A percentile compares a stretch with the other conserved stretches of the same genome.
These are phyloP conservation scores for Karalla daura DNA, from an alignment of 2,797 vertebrate genomes.

Conservation along the genomic window DNA sequence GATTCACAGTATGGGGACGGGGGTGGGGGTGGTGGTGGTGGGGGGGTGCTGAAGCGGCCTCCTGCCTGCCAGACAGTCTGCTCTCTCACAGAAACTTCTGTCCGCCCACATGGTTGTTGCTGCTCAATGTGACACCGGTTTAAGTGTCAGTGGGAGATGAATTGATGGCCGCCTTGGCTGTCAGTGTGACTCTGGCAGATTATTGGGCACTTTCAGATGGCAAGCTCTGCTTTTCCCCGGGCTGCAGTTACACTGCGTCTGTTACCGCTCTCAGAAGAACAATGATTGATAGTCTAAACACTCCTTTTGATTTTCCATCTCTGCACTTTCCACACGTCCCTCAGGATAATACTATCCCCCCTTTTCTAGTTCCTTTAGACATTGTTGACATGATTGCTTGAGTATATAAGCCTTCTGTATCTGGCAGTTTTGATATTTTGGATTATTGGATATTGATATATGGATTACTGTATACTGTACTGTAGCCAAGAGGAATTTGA, in stretches of 20 bases:
- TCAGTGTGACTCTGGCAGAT: conserved; percentile 9
- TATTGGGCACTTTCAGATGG: conserved; percentile 19
- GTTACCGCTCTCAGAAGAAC: conserved; percentile 9
- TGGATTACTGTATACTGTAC: too few species aligned
- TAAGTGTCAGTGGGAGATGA: conserved; percentile 42
- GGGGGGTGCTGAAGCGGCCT: background rate
- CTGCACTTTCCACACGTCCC: conserved; percentile 12
- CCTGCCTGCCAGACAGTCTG: conserved; percentile 1
- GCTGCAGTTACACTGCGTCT: conserved; percentile 20
- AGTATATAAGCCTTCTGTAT: background rate
- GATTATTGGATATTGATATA: too few species aligned
- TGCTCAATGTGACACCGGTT: conserved; percentile 32
- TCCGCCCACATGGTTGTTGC: conserved; percentile 30
- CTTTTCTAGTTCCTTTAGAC: background rate
- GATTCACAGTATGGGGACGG: too few species aligned
- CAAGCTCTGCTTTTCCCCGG: conserved; percentile 8
- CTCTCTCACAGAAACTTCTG: background rate
- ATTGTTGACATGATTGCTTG: background rate
- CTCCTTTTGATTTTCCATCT: background rate
- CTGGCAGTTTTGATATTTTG: background rate
- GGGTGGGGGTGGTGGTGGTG: too few species aligned
- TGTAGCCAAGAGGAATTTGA: too few species aligned
- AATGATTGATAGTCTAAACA: conserved; percentile 25
- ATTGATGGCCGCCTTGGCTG: conserved; percentile 44
- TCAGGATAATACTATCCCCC: conserved; percentile 1